Evolutionary conservation across 2,888 invertebrate species (phyloP), one percentile per base, ranked within the genome.

Genomic region (Epistrophe grossulariae): DNA sequence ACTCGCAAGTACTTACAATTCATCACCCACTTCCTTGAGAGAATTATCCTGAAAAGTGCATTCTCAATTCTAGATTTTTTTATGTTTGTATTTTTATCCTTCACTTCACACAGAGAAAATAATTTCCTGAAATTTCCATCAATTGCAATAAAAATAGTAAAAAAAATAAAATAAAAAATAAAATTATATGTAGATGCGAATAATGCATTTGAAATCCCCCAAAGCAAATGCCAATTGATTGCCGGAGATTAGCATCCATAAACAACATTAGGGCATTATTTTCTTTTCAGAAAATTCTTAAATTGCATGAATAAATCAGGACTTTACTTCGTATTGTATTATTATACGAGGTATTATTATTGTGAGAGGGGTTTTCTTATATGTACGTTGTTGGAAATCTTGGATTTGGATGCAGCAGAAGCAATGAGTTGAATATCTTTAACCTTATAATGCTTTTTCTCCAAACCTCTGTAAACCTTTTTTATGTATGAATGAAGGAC

Each of bases 241-340:
- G 87, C 87, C 87, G 87, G 87, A 87, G 87, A 87, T 87, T 87
- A 87, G 83, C 87, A 87, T 87, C 87, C 83, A 87, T 87, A 87
- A 87, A 87, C 87, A 87, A 87, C 83, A 87, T 87, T 87, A 87
- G 74, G 87, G 87, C 55, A 79, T 87, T 87, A 83, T 87, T 83
- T 83, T 79, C 83, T 38, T 83, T 79, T 48, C n/a, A 28, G 68
- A 62, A 72, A 71, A 62, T 85, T 83, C 74, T 87, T 87, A 76
- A 87, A 87, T 87, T 87, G 87, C 87, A 83, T 87, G 87, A 87
- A 87, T 87, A 87, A 87, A 87, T 87, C 87, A 87, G 76, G 79
- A 79, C 83, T 87, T 50, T 19, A 66, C 62, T 68, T 43, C 76
- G 72, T 72, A 78, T 78, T 82, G 71, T 74, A 73, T 82, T 43